Evolutionary conservation across 2,113 vertebrate genomes (phyloP).

Genomic region (Centropus unirufus): DNA sequence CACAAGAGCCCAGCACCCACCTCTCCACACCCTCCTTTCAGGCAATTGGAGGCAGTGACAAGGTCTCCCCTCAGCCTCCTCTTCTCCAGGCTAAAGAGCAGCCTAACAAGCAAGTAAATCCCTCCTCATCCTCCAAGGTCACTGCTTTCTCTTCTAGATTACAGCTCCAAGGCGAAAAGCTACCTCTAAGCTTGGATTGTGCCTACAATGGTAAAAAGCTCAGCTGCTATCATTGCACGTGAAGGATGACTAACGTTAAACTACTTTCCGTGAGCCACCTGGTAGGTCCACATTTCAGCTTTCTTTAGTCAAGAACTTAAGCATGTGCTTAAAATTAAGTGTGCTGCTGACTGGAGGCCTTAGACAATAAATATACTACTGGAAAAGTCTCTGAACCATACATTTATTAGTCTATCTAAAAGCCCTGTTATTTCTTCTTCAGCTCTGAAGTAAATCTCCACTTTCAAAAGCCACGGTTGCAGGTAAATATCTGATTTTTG

Average conservation of each 20-base stretch:
- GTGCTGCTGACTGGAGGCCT: conserved; percentile 55
- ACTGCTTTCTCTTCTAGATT: background rate
- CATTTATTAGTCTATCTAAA: conserved; percentile 55
- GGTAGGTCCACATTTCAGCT: conserved; percentile 37
- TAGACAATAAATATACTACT: conserved; percentile 63
- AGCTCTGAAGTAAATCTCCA: conserved; percentile 50
- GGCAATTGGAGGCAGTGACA: no score
- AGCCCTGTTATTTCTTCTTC: conserved; percentile 61
- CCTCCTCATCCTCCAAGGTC: background rate
- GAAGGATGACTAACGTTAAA: conserved; percentile 25
- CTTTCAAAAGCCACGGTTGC: conserved; percentile 50
- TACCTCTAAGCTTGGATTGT: background rate
- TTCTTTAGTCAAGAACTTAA: conserved; percentile 57
- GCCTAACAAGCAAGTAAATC: background rate
- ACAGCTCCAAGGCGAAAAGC: background rate
- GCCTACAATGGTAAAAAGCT: background rate
- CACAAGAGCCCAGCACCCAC: no score
- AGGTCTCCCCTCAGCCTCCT: no score
- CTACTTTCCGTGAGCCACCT: conserved; percentile 15
- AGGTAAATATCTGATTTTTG: conserved; percentile 35
- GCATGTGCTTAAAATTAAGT: conserved; percentile 70
- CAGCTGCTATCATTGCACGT: background rate
- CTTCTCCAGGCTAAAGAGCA: background rate
- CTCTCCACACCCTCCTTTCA: no score
- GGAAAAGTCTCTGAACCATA: conserved; percentile 56